These are phyloP conservation scores for Oscheius sp. DNA, from an alignment of 2,888 invertebrate genomes.

Conservation along the genomic window DNA sequence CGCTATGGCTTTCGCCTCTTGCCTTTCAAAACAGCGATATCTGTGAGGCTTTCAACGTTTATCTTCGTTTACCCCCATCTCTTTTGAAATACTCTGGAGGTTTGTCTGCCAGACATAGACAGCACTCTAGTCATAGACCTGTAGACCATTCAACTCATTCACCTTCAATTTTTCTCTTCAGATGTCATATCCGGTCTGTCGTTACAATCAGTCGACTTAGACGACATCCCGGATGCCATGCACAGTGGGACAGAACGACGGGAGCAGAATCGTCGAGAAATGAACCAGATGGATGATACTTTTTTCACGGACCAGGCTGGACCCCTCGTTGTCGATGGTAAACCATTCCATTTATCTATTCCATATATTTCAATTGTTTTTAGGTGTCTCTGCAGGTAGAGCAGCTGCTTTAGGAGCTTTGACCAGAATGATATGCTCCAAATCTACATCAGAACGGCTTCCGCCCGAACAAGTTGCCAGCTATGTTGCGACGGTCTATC, in stretches of 20 bases:
- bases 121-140: background rate
- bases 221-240: slow-evolving; percentile 51
- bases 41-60: slow-evolving; percentile 13
- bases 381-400: slow-evolving; percentile 49
- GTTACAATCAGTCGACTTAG: slow-evolving; percentile 57
- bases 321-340: slow-evolving; percentile 30
- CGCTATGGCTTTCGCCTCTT: slow-evolving; percentile 6
- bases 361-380: background rate
- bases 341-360: background rate
- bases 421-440: slow-evolving; percentile 92
- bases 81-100: slow-evolving; percentile 3
- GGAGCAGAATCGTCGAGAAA: slow-evolving; percentile 11
- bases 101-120: background rate
- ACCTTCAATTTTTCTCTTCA: slow-evolving; percentile 37
- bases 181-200: slow-evolving; percentile 65
- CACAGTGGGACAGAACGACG: slow-evolving; percentile 31
- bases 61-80: background rate
- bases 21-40: slow-evolving; percentile 26
- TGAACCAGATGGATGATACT: background rate
- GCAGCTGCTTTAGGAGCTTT: slow-evolving; percentile 75
- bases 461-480: slow-evolving; percentile 89
- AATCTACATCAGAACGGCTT: slow-evolving; percentile 91
- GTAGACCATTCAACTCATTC: background rate
- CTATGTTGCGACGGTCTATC: slow-evolving; percentile 89
- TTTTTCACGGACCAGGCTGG: background rate